Base-by-base conservation (phyloP, 2,797 vertebrate genomes). In the Scleropages formosus region DNA sequence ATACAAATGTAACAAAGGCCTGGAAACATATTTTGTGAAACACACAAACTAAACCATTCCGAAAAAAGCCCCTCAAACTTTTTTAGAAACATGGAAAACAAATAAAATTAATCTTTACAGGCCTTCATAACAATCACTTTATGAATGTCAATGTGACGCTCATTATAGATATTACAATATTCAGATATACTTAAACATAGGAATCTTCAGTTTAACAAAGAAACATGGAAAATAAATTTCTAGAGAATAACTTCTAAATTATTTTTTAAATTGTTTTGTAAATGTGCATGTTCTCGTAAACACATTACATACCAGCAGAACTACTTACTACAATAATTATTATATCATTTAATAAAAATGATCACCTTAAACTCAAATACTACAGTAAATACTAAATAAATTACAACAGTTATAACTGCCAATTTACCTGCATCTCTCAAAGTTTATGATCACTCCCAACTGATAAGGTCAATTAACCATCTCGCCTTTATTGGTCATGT, bases 401-500 rank as follows among this genome's bases (percentile, higher is more conserved):
- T 31, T 39, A 39, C 31, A 58, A 58, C 53, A 58, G 26, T 49
- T 11, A 6, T 26, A 71, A 71, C 8, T 0, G 16, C 53, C 53
- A 56, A 71, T 56, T 31, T 31, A 49, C 26, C 24, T 71, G 18
- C 12, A 24, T 70, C 56, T 49, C 12, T 31, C 31, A 39, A 39
- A 39, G 31, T 39, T 39, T 39, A n/a, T n/a, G n/a, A 39, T 39
- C n/a, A n/a, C 31, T 39, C 61, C 59, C 58, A 24, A 12, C 39
- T 26, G 24, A 58, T 56, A 63, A 20, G 27, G 24, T 16, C 47
- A 67, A 59, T 44, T 26, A 59, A 15, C 24, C 31, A 64, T 20
- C 39, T 56, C 46, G 15, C 16, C 49, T 58, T 62, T 62, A 76
- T 49, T 60, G 81, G 72, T 81, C 22, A 64, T 64, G 27, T 76